Evolutionary conservation across 2,888 invertebrate genomes (phyloP), one percentile per base, ranked within the genome.

Genomic region (Portevinia maculata): DNA sequence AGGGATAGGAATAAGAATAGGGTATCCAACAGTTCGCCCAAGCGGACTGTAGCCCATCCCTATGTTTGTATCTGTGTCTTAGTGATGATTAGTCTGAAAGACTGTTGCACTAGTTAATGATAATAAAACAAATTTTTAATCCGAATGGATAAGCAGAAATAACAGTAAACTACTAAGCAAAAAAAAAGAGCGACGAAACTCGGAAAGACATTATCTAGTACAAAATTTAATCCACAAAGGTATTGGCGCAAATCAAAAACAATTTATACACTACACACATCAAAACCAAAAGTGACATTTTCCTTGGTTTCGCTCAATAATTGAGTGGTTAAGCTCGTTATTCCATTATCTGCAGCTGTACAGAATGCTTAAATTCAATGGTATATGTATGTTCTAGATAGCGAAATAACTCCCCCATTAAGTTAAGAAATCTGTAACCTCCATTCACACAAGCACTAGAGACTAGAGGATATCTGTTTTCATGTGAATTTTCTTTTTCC

Each of bases 271-370:
- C 37, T 39, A 8, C 57, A 15, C 44, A 57, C 71, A 64, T 34
- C 37, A 34, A 24, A 13, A 34, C 32, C 37, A 64, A 21, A 13
- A 30, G 62, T 32, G 64, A 34, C 71, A 64, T 71, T 78, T 44
- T 9, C 48, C 64, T 46, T 57, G 39, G 59, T 52, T 71, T 52
- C n/a, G 41, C 52, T 52, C 71, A 37, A 78, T 78, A 78, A 78
- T 71, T 64, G 71, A 57, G 67, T 67, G 67, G 67, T 62, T 74
- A 74, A 74, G 74, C 59, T 46, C 19, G 55, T 67, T 67, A 74
- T 67, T 79, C 60, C 74, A 79, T 79, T 62, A 73, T 74, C 48
- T 79, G 67, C 79, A 79, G 48, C 74, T 69, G 79, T 39, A 32
- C 39, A 53, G 60, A 65, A 67, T 79, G 70, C 46, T 60, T 39